Conservation (phyloP, 2,888 invertebrate species). For the Nomada goodeniana region DNA sequence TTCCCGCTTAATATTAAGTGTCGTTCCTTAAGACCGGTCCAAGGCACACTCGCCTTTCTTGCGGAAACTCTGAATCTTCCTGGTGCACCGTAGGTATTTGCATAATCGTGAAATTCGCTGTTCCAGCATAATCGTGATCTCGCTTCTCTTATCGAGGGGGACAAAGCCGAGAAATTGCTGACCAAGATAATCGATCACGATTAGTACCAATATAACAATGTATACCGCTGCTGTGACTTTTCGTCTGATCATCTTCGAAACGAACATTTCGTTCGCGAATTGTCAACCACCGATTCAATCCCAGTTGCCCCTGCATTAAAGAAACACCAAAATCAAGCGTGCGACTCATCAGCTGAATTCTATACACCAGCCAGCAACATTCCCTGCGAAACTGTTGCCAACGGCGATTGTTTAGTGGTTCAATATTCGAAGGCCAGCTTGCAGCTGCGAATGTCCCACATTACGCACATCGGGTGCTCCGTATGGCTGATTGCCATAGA, state of each 20-base stretch:
- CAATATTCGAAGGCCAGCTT: conserved; percentile 52
- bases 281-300: background rate
- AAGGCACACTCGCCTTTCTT: conserved; percentile 27
- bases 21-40: conserved; percentile 60
- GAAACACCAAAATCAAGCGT: conserved; percentile 56
- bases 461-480: conserved; percentile 22
- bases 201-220: background rate
- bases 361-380: conserved; percentile 10
- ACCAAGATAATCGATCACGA: background rate
- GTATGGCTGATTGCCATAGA: conserved; percentile 5
- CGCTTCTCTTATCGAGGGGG: background rate
- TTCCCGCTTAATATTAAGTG: conserved; percentile 76
- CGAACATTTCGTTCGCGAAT: background rate
- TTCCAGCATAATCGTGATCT: conserved; percentile 1
- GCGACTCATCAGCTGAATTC: conserved; percentile 35
- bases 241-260: no score
- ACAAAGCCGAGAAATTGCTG: background rate
- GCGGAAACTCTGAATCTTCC: conserved; percentile 45
- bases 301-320: conserved; percentile 38
- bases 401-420: conserved; percentile 54
- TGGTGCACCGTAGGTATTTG: conserved; percentile 31
- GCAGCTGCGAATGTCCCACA: background rate
- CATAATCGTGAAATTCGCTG: conserved; percentile 45
- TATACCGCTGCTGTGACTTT: background rate
- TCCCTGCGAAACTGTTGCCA: conserved; percentile 44